A percentile compares a stretch with the other conserved stretches of the same genome.
Evolutionary conservation across 2,113 vertebrate genomes (phyloP).

Genomic region (Odobenus rosmarus): DNA sequence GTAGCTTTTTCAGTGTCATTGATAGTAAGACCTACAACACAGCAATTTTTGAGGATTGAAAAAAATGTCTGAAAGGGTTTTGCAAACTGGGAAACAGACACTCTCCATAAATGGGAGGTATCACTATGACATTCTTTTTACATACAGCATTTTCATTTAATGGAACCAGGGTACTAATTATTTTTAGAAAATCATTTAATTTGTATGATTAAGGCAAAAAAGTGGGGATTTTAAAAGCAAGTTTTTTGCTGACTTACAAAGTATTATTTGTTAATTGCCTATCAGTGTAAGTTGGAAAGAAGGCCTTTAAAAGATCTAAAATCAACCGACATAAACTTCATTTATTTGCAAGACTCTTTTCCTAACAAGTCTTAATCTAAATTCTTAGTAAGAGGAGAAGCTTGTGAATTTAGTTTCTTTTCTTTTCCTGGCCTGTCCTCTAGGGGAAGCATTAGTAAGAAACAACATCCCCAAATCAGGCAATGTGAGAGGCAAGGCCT

Average conservation of each 20-base stretch:
- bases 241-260: constrained; percentile 31
- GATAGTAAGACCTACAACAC: constrained; percentile 72
- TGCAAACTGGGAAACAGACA: constrained; percentile 38
- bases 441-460: constrained; percentile 76
- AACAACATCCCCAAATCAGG: constrained; percentile 54
- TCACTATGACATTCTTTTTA: neutral
- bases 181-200: constrained; percentile 20
- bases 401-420: constrained; percentile 64
- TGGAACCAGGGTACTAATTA: neutral
- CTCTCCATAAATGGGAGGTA: neutral
- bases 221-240: constrained; percentile 30
- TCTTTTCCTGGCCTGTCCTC: constrained; percentile 78
- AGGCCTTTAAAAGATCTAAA: constrained; percentile 39
- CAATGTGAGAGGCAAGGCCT: neutral
- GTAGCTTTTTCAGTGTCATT: constrained; percentile 57
- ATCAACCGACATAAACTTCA: neutral
- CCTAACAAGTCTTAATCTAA: constrained; percentile 44
- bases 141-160: neutral
- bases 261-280: constrained; percentile 35
- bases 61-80: constrained; percentile 37
- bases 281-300: neutral
- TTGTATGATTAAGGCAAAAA: neutral
- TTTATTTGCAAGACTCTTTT: constrained; percentile 54
- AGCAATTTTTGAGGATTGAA: constrained; percentile 56
- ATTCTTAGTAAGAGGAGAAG: constrained; percentile 61